These are phyloP conservation scores for Phania funesta DNA, from an alignment of 2,888 invertebrate species.

Conservation along the genomic window DNA sequence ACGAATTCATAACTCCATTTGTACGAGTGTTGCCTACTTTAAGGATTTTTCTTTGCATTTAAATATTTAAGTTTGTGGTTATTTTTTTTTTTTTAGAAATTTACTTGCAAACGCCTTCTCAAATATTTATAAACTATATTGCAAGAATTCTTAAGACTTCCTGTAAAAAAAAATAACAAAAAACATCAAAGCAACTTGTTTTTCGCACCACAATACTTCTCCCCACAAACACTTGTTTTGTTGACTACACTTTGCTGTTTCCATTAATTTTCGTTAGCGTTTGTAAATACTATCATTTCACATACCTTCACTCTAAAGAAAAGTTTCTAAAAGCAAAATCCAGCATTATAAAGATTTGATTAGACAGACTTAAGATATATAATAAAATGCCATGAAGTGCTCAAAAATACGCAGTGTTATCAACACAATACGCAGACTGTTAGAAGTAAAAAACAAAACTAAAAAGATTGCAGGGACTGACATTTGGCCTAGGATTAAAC, in stretches of 20 bases:
- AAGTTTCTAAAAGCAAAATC: not conserved
- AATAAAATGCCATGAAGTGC: conserved; percentile 55
- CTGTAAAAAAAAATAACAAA: too few species aligned
- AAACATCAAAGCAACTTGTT: too few species aligned
- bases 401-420: not conserved
- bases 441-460: not conserved
- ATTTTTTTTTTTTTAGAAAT: not conserved
- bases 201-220: not conserved
- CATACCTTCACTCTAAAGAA: not conserved
- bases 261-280: not conserved
- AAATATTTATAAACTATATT: too few species aligned
- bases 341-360: conserved; percentile 17
- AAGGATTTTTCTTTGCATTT: not conserved
- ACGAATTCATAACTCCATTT: too few species aligned
- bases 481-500: conserved; percentile 18
- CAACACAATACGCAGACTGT: not conserved
- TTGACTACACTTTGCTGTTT: not conserved
- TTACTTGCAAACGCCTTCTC: too few species aligned
- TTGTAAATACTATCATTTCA: not conserved
- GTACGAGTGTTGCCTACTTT: not conserved
- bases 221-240: not conserved
- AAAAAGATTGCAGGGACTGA: not conserved
- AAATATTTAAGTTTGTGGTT: too few species aligned
- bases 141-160: too few species aligned
- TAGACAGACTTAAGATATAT: conserved; percentile 50